Evolutionary conservation across 2,888 invertebrate genomes (phyloP).

Genomic region (Drosophila subsilvestris): DNA sequence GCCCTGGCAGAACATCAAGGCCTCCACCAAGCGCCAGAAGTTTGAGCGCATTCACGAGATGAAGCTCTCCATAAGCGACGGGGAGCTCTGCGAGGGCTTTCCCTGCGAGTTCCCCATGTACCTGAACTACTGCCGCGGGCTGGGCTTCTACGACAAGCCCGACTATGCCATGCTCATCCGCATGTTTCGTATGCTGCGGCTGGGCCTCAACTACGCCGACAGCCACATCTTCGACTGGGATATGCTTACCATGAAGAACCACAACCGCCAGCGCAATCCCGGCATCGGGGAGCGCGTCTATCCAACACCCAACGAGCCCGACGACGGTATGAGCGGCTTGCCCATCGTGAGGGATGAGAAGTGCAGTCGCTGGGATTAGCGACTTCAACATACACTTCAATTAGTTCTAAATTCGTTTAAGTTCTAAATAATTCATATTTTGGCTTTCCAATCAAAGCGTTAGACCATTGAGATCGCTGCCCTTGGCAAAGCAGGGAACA

Average conservation of each 20-base stretch:
- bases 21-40: constrained; percentile 98
- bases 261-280: constrained; percentile 60
- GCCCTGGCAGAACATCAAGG: constrained; percentile 99
- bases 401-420: background rate
- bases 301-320: constrained; percentile 4
- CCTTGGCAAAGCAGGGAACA: too few species aligned
- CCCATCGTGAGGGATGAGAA: constrained; percentile 53
- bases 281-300: constrained; percentile 19
- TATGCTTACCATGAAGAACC: constrained; percentile 94
- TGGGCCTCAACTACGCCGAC: constrained; percentile 96
- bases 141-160: constrained; percentile 97
- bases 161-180: constrained; percentile 97
- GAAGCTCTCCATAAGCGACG: constrained; percentile 97
- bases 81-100: constrained; percentile 88
- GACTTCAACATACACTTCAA: background rate
- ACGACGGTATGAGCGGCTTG: constrained; percentile 46
- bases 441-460: background rate
- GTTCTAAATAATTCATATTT: background rate
- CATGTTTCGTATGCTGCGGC: constrained; percentile 96
- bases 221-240: constrained; percentile 99
- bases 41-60: constrained; percentile 99
- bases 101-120: constrained; percentile 96
- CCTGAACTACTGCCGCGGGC: constrained; percentile 96
- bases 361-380: constrained; percentile 18
- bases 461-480: too few species aligned